Evolutionary conservation across 2,113 vertebrate genomes (phyloP), one percentile per base, ranked within the genome.

Genomic region (Anthoscopus minutus): DNA sequence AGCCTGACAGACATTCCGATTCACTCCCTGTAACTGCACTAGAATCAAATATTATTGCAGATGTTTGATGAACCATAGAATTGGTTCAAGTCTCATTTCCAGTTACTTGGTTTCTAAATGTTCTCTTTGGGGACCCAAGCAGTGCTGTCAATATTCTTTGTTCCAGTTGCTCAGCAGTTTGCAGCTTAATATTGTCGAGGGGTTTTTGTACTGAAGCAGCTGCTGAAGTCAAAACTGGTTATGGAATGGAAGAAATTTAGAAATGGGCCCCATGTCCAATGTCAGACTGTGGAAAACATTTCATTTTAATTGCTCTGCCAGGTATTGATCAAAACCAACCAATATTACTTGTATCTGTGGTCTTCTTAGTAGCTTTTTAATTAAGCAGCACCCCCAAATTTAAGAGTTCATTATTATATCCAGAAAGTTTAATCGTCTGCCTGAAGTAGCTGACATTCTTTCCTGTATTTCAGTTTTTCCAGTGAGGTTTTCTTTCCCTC

Each of bases 81-180:
- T 96, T 96, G 74, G 78, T 95, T 89, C 67, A 95, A 84, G 50
- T 77, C 71, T 91, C 2, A 3, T 96, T 96, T 96, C 88, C 89
- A 96, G 71, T 94, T 95, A 94, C 69, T 96, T 96, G 61, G 70
- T 95, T 96, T 96, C 86, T 95, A 83, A 96, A 89, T 77, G 61
- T 89, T 73, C 65, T 86, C 91, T 92, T 88, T 81, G 74, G 83
- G 74, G 94, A 96, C 54, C 61, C 83, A 67, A 85, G 61, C 42
- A 74, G 8, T 44, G 62, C 91, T 92, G 92, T 96, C 92, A 91
- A 31, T 96, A 93, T 91, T 96, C 73, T 92, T 96, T 94, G 62
- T 97, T 91, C 58, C 77, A 88, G 89, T 86, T 88, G 83, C 79
- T 94, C 94, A 95, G 94, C 66, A 90, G 81, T 96, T 96, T 93